These are phyloP conservation scores for Apodemus sylvaticus DNA, from an alignment of 2,113 vertebrate species.

Conservation along the genomic window DNA sequence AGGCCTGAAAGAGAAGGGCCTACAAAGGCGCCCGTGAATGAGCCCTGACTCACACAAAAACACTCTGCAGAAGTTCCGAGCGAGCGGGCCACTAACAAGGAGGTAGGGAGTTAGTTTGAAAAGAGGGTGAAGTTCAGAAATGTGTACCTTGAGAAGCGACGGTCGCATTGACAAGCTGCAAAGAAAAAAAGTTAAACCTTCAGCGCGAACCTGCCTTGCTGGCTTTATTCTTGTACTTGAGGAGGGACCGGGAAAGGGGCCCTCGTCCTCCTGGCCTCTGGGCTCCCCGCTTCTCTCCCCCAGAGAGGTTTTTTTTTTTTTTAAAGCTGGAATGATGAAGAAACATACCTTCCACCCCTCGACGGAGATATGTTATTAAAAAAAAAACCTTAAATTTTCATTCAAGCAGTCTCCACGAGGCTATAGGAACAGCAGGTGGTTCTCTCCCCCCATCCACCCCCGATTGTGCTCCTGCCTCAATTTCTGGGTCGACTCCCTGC, in stretches of 20 bases:
- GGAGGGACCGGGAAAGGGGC: constrained; percentile 26
- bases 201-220: constrained; percentile 56
- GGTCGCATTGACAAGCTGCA: constrained; percentile 90
- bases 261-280: constrained; percentile 2
- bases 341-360: constrained; percentile 11
- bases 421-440: neutral
- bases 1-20: constrained; percentile 93
- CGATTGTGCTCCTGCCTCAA: neutral
- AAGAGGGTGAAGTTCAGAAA: constrained; percentile 92
- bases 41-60: constrained; percentile 94
- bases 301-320: neutral
- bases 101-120: constrained; percentile 90
- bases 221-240: constrained; percentile 70
- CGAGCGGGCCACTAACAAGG: constrained; percentile 94
- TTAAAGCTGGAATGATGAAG: neutral
- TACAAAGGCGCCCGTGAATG: constrained; percentile 91
- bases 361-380: constrained; percentile 4
- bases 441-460: neutral
- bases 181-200: constrained; percentile 87
- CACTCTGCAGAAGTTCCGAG: constrained; percentile 94
- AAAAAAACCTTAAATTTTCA: neutral
- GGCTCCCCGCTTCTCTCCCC: constrained; percentile 60
- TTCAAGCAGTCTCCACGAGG: too few relatives aligned
- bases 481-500: neutral
- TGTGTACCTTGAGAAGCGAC: constrained; percentile 91